Evolutionary conservation across 2,797 vertebrate species (phyloP).

Genomic region (Rhinoraja longicauda): DNA sequence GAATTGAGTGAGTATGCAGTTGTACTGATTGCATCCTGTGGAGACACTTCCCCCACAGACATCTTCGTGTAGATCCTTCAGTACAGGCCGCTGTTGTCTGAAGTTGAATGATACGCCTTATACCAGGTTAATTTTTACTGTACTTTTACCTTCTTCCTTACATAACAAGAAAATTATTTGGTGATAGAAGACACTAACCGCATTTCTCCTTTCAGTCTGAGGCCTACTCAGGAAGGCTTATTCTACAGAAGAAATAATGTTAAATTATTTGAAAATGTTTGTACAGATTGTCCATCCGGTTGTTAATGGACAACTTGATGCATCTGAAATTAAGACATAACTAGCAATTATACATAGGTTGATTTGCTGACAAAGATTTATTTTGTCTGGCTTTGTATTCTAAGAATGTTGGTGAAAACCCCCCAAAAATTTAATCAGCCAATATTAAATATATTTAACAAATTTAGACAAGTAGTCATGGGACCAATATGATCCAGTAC

Average conservation of each 20-base stretch:
- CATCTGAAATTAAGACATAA: neutral
- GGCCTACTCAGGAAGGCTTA: neutral
- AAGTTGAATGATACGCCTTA: neutral
- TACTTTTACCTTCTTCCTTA: neutral
- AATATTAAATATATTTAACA: too few species aligned
- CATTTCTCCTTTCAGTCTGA: neutral
- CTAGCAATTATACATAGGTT: neutral
- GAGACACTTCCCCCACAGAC: neutral
- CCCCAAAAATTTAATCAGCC: neutral
- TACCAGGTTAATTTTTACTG: neutral
- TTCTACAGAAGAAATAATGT: neutral
- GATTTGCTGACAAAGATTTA: neutral
- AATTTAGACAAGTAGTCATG: too few species aligned
- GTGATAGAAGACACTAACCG: neutral
- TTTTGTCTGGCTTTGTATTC: neutral
- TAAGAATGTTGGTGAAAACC: neutral
- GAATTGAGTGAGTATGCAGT: neutral
- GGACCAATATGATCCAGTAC: neutral
- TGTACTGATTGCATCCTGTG: neutral
- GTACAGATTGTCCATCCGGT: neutral
- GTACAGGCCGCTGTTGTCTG: neutral
- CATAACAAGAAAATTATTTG: neutral
- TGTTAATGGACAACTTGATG: neutral
- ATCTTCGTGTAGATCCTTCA: neutral
- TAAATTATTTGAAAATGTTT: neutral